A percentile compares a stretch with the other conserved stretches of the same genome.
Evolutionary conservation across 2,797 vertebrate genomes (phyloP).

Genomic region (Anguilla obscura): DNA sequence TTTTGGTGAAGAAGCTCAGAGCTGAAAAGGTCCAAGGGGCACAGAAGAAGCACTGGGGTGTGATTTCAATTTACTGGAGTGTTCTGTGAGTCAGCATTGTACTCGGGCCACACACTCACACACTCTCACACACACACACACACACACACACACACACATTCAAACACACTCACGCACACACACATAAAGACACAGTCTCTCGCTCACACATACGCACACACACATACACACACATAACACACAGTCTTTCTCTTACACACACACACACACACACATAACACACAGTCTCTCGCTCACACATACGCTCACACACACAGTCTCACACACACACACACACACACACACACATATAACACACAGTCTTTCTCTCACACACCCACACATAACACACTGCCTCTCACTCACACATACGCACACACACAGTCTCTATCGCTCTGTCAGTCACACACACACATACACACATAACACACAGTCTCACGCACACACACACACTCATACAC

Average conservation of each 20-base stretch:
- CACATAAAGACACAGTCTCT: no score
- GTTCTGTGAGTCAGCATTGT: background rate
- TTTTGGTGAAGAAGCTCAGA: background rate
- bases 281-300: constrained; percentile 7
- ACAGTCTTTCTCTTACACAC: no score
- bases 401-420: background rate
- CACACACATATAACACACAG: background rate
- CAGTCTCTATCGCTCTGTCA: no score
- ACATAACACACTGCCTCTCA: background rate
- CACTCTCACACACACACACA: background rate
- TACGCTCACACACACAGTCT: background rate
- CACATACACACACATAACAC: background rate
- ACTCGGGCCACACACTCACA: background rate
- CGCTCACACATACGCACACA: background rate
- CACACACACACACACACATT: background rate
- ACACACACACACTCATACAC: no score
- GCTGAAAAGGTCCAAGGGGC: background rate
- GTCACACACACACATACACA: background rate
- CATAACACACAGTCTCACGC: background rate
- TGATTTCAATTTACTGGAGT: background rate
- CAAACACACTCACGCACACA: background rate
- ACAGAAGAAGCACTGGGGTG: background rate
- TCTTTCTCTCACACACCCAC: background rate
- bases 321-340: background rate
- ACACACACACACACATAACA: background rate